Base-by-base conservation (phyloP, 2,888 invertebrate species). In the Loripinus fragilis region DNA sequence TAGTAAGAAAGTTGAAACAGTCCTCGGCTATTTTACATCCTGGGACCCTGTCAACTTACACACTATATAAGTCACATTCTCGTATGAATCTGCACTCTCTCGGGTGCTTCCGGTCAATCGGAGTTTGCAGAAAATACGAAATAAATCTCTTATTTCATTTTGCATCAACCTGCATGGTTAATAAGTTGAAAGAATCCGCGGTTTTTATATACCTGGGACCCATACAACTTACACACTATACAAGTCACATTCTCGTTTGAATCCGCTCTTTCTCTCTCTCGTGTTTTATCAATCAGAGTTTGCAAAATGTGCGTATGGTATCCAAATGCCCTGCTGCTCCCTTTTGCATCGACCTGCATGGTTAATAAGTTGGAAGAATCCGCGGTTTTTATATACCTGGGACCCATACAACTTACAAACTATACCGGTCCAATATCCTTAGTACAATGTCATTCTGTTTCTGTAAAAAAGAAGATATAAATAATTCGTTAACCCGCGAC, bases 31-130 rank as follows among this genome's bases (percentile, higher is more conserved):
- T 20, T 33, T 17, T 17, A 33, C 33, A 33, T 2, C 23, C 60
- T 60, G 60, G 60, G 60, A 60, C 60, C 60, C 60, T 8, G 33
- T 12, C 60, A 60, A 60, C 60, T 60, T 60, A 60, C 60, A 60
- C 8, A 60, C 60, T 33, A 60, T 60, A 25, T 52, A 8, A 45
- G 38, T 38, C 38, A 38, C 12, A 12, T 38, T 38, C n/a, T 38
- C 38, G 38, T 8, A 38, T 8, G 12, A 5, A 38, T 8, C 12
- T 38, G 38, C 12, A 8, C 38, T n/a, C 38, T 8, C 38, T 38
- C 38, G 38, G 38, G 12, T 12, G 12, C 5, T 38, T 38, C 38
- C 38, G 38, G 5, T 38, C 38, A 8, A 38, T 5, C 7, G 38
- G 38, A 38, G 5, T 38, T 38, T 12, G 38, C 38, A 38, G 12